These are phyloP conservation scores for Tachysurus vachellii DNA, from an alignment of 2,113 vertebrate species.

Conservation along the genomic window DNA sequence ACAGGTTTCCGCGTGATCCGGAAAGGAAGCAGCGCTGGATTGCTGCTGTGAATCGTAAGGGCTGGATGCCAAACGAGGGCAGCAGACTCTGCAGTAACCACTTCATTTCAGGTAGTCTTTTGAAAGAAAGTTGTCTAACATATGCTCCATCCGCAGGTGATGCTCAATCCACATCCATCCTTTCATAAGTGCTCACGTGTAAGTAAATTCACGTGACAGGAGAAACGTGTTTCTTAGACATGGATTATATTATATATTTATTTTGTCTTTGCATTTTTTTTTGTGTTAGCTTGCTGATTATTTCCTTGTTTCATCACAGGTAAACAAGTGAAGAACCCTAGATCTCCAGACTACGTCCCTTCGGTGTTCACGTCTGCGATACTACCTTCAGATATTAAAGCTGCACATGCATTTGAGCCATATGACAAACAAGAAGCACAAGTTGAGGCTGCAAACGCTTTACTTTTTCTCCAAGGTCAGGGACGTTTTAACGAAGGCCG, in stretches of 20 bases:
- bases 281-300: not conserved
- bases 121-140: not conserved
- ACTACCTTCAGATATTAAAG: slow-evolving; percentile 66
- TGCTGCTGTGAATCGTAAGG: slow-evolving; percentile 72
- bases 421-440: slow-evolving; percentile 74
- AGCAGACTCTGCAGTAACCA: slow-evolving; percentile 74
- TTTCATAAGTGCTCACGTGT: not conserved
- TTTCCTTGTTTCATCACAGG: slow-evolving; percentile 55
- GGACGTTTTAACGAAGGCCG: slow-evolving; percentile 50
- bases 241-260: not conserved
- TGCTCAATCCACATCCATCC: not conserved
- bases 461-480: slow-evolving; percentile 75
- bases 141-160: not conserved
- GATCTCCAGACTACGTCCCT: slow-evolving; percentile 73
- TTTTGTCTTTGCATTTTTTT: not conserved
- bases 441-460: slow-evolving; percentile 75
- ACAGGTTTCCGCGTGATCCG: slow-evolving; percentile 74
- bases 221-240: not conserved
- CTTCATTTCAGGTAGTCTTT: slow-evolving; percentile 71
- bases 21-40: slow-evolving; percentile 76
- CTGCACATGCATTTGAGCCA: slow-evolving; percentile 58
- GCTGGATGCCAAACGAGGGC: slow-evolving; percentile 75
- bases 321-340: slow-evolving; percentile 77
- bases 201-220: not conserved
- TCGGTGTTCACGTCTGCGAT: slow-evolving; percentile 67